Evolutionary conservation across 2,888 invertebrate species (phyloP).

Genomic region (Oscheius sp.): DNA sequence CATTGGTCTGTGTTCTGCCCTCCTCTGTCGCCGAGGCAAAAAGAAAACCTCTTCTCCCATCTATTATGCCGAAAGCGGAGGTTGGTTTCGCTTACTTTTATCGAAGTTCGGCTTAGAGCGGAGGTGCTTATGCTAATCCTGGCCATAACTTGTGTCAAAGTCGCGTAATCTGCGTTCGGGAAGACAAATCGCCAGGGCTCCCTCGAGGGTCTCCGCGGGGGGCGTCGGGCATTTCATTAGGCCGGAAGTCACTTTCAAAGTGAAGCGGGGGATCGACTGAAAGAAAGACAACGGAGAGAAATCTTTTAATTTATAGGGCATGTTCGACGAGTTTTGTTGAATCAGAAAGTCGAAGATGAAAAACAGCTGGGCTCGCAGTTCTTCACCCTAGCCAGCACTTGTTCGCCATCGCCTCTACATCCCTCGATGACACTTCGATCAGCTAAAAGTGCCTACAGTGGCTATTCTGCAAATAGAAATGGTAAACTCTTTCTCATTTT

Average conservation of each 20-base stretch:
- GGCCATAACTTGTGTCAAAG: constrained; percentile 30
- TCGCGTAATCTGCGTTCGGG: constrained; percentile 29
- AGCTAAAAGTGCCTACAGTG: constrained; percentile 54
- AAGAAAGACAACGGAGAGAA: constrained; percentile 7
- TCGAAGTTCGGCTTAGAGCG: constrained; percentile 1
- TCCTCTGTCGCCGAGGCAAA: constrained; percentile 40
- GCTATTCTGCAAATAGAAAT: constrained; percentile 51
- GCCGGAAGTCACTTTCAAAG: constrained; percentile 12
- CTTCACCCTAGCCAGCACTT: constrained; percentile 33
- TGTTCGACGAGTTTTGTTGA: constrained; percentile 60
- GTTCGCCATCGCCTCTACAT: constrained; percentile 37
- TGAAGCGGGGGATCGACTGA: not conserved
- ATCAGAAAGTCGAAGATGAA: constrained; percentile 42
- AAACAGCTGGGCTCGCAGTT: constrained; percentile 35
- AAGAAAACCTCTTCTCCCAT: constrained; percentile 34
- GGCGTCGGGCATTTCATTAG: constrained; percentile 27
- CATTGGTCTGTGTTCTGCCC: constrained; percentile 78
- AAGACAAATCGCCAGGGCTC: constrained; percentile 23
- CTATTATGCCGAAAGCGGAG: constrained; percentile 49
- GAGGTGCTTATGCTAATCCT: constrained; percentile 31
- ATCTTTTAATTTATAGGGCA: constrained; percentile 34
- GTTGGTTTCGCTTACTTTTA: constrained; percentile 20
- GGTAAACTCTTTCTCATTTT: constrained; percentile 6
- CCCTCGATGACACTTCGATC: constrained; percentile 51
- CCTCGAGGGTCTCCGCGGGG: constrained; percentile 18